A percentile compares a stretch with the other conserved stretches of the same genome.
Evolutionary conservation across 1,140 invertebrate species (phyloP).

Genomic region (Pteromalus puparum): DNA sequence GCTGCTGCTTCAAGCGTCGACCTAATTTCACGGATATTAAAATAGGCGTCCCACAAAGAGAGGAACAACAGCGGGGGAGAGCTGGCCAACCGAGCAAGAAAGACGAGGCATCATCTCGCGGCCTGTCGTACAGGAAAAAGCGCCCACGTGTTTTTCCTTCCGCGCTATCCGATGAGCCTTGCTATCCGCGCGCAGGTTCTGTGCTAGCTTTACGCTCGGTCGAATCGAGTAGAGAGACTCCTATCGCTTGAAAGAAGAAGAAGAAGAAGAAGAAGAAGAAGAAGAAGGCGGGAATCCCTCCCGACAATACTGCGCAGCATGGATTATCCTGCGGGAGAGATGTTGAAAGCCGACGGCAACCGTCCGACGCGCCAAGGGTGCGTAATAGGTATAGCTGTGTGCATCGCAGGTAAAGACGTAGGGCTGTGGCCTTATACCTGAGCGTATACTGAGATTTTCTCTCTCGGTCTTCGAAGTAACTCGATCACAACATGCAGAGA

Average conservation of each 20-base stretch:
- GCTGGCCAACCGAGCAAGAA: not conserved
- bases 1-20: not conserved
- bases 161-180: not conserved
- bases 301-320: not conserved
- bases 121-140: not conserved
- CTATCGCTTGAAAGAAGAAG: not conserved
- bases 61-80: not conserved
- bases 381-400: too few relatives aligned
- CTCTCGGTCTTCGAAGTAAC: too few relatives aligned
- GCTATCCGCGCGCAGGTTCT: too few relatives aligned
- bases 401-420: not conserved
- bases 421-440: too few relatives aligned
- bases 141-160: not conserved
- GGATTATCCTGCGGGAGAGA: conserved; percentile 24
- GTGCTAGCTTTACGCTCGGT: not conserved
- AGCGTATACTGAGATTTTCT: not conserved
- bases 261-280: not conserved
- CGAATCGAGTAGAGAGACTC: not conserved
- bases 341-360: not conserved
- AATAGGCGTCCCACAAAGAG: conserved; percentile 1
- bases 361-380: not conserved
- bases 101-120: too few relatives aligned
- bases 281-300: conserved; percentile 6
- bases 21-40: conserved; percentile 24
- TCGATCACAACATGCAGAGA: too few relatives aligned